A percentile compares a stretch with the other conserved stretches of the same genome.
phyloP scores from a whole-genome alignment of 1,140 invertebrate genomes.

The Scaptodrosophila lebanonensis region DNA sequence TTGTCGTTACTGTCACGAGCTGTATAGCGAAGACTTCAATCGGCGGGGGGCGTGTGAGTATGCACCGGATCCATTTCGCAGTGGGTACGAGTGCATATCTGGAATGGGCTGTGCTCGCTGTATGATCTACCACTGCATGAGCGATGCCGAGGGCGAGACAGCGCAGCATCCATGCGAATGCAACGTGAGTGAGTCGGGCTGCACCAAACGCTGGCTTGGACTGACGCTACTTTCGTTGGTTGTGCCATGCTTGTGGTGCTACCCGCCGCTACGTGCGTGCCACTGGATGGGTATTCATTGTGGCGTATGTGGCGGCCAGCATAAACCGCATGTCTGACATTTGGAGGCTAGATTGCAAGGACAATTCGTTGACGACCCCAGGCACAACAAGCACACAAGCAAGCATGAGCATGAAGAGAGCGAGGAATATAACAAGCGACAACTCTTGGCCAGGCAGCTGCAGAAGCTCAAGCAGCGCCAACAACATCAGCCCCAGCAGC shows the following conservation, averaged over 20 bases:
- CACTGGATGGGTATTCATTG: slow-evolving; percentile 89
- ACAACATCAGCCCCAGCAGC: slow-evolving; percentile 30
- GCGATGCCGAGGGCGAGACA: slow-evolving; percentile 89
- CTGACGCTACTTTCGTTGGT: slow-evolving; percentile 90
- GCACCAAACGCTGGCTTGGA: slow-evolving; percentile 86
- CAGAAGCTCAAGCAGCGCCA: slow-evolving; percentile 46
- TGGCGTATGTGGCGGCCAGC: slow-evolving; percentile 89
- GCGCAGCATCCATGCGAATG: slow-evolving; percentile 89
- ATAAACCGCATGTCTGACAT: slow-evolving; percentile 82
- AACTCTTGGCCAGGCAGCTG: slow-evolving; percentile 51
- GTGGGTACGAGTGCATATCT: slow-evolving; percentile 88
- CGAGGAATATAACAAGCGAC: slow-evolving; percentile 15
- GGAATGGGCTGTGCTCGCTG: slow-evolving; percentile 91
- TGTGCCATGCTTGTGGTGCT: slow-evolving; percentile 95
- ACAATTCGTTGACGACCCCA: slow-evolving; percentile 69
- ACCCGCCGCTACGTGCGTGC: slow-evolving; percentile 89
- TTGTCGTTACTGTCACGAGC: slow-evolving; percentile 83
- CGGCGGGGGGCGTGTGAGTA: slow-evolving; percentile 90
- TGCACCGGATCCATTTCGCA: slow-evolving; percentile 89
- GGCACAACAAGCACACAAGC: slow-evolving; percentile 58
- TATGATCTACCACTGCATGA: slow-evolving; percentile 95
- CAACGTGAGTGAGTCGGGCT: slow-evolving; percentile 79
- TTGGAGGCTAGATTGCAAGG: slow-evolving; percentile 76
- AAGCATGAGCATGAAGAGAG: slow-evolving; percentile 17
- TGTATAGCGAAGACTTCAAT: slow-evolving; percentile 88